Evolutionary conservation across 2,888 invertebrate genomes (phyloP), one percentile per base, ranked within the genome.

Genomic region (Leucophora obtusa): DNA sequence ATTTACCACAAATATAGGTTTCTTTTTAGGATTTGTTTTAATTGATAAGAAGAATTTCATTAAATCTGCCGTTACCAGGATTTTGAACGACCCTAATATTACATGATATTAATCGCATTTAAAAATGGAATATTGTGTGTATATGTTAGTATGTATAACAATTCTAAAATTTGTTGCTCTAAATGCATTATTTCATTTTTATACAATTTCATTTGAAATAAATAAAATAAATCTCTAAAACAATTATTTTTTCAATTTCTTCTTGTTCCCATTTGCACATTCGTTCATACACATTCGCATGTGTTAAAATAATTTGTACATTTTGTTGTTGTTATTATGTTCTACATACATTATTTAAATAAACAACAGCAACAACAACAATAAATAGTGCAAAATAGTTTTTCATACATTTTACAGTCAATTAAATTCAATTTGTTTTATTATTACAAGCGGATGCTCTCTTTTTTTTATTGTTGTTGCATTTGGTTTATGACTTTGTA

Each of bases 391-490:
- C 62, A 79, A 69, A 38, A 68, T 73, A 77, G 77, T 81, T 81
- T 75, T 82, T 76, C 83, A 76, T 70, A 80, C 82, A 83, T 84
- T 84, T 84, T 81, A 83, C 83, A 83, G 79, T 83, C 83, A 84
- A 84, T 84, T 84, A 83, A 84, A 84, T 83, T 84, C 82, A 84
- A 84, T 83, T 83, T 75, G 74, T 65, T 69, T 82, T 70, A 70
- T 82, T 77, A 35, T 66, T 66, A 56, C 69, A 77, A 79, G 69
- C 79, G 77, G 79, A 82, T 79, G 68, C 33, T 66, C 66, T 60
- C 74, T 77, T 76, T 73, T 69, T 69, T 28, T 14, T 21, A 15
- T 28, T 59, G 11, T 59, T 50, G 24, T 60, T 15, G 18, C 21
- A 50, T 17, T 43, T 17, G 28, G 33, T 58, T 58, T 65, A 43